A percentile compares a stretch with the other conserved stretches of the same genome.
Conservation (phyloP, 2,888 invertebrate genomes). For the Phalangium opilio region DNA sequence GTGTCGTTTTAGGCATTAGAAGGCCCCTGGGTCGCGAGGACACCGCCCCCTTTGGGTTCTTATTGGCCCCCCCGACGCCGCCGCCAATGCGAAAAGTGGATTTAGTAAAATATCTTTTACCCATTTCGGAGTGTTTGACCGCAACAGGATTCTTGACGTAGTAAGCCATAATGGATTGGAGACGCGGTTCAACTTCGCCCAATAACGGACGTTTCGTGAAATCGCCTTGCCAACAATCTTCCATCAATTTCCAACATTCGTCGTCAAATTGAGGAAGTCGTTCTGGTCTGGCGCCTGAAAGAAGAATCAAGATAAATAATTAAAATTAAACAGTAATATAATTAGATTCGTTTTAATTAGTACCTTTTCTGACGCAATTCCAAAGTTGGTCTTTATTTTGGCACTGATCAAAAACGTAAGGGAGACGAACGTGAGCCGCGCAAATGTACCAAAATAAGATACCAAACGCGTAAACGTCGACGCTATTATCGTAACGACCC, state of each 20-base stretch:
- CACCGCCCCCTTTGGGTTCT: no score
- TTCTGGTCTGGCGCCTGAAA: slow-evolving; percentile 61
- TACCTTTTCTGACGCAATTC: slow-evolving; percentile 67
- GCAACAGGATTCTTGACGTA: background rate
- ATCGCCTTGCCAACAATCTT: slow-evolving; percentile 65
- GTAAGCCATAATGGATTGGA: slow-evolving; percentile 39
- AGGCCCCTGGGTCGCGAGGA: no score
- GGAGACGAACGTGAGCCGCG: slow-evolving; percentile 61
- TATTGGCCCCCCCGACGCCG: no score
- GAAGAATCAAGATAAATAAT: slow-evolving; percentile 4
- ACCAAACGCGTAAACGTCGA: slow-evolving; percentile 80
- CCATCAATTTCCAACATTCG: slow-evolving; percentile 69
- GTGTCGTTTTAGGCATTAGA: no score
- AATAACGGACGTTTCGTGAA: slow-evolving; percentile 52
- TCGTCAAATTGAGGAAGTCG: slow-evolving; percentile 54
- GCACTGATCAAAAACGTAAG: slow-evolving; percentile 63
- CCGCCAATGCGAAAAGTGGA: no score
- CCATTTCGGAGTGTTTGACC: no score
- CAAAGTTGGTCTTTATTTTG: slow-evolving; percentile 72
- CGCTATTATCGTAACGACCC: slow-evolving; percentile 62
- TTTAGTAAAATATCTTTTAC: no score
- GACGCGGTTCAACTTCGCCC: slow-evolving; percentile 54
- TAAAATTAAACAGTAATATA: no score
- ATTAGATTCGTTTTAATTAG: no score
- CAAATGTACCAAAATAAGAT: slow-evolving; percentile 81